Base-by-base conservation (phyloP, 1,140 invertebrate genomes). In the Dolichoris vasculosae region DNA sequence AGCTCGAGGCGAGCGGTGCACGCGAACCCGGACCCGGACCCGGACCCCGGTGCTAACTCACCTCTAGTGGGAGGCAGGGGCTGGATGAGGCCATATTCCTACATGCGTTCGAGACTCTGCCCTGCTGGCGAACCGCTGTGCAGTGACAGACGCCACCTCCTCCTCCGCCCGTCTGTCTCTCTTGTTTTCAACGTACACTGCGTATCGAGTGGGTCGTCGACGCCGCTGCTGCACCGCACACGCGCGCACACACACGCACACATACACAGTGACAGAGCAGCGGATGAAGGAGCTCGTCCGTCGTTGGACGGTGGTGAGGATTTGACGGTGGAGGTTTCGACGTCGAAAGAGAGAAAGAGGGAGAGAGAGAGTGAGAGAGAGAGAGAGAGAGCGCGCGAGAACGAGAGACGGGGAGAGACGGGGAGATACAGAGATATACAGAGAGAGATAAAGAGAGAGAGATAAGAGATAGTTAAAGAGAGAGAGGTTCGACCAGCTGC, bases 1-100 rank as follows among this genome's bases (percentile, higher is more conserved):
- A n/a, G n/a, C 48, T 51, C 48, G 48, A 17, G 48, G 8, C 15
- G 15, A 51, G 48, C 48, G 8, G 20, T 51, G 48, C 11, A 7
- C 15, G 48, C 15, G 48, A 51, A 51, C 11, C 11, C 26, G 59
- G 13, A 63, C 4, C 4, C 63, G 0, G 30, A 67, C 20, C 1
- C 40, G 55, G 40, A 69, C 23, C n/a, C 23, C 38, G 32, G 43
- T 59, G 76, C 86, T 67, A 13, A 91, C 93, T 93, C 90, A 93
- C 93, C 93, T 93, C 92, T 93, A 93, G 90, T 91, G 92, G 93
- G 92, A 92, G 92, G 92, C 92, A 93, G 92, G 92, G 91, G 91
- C 92, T 92, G 91, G 91, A 91, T 91, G 92, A 92, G 91, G 92
- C 92, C 92, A 93, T 93, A 91, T 93, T 93, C 93, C 92, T 93